phyloP scores from a whole-genome alignment of 2,797 vertebrate genomes.

The Argyrosomus regius region DNA sequence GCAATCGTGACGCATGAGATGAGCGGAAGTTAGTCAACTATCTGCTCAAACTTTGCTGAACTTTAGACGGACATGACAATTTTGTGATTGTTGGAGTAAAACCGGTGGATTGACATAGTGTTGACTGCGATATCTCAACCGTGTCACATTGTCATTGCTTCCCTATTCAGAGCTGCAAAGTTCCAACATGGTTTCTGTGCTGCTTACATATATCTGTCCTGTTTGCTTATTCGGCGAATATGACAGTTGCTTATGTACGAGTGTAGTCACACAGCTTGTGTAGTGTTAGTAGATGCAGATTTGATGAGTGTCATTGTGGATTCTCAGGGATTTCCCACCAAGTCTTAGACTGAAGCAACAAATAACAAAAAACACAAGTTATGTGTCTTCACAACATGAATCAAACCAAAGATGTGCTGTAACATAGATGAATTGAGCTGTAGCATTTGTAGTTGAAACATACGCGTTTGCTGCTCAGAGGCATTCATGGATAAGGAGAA shows the following conservation, averaged over 20 bases:
- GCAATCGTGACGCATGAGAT: slow-evolving; percentile 5
- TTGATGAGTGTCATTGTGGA: slow-evolving; percentile 1
- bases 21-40: slow-evolving; percentile 1
- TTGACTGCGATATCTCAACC: background rate
- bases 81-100: too few relatives aligned
- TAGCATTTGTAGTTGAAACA: background rate
- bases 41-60: slow-evolving; percentile 5
- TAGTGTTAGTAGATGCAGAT: slow-evolving; percentile 22
- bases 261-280: background rate
- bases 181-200: slow-evolving; percentile 7
- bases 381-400: background rate
- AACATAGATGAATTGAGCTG: background rate
- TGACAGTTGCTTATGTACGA: slow-evolving; percentile 9
- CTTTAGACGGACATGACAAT: background rate
- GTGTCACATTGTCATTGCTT: background rate
- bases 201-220: background rate
- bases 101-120: background rate
- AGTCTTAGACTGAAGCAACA: background rate
- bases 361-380: background rate
- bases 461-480: background rate
- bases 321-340: slow-evolving; percentile 15
- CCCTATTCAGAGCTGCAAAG: background rate
- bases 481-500: background rate
- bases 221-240: slow-evolving; percentile 10
- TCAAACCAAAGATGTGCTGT: background rate